Evolutionary conservation across 2,113 vertebrate genomes (phyloP), one percentile per base, ranked within the genome.

Genomic region (Chiloscyllium plagiosum): DNA sequence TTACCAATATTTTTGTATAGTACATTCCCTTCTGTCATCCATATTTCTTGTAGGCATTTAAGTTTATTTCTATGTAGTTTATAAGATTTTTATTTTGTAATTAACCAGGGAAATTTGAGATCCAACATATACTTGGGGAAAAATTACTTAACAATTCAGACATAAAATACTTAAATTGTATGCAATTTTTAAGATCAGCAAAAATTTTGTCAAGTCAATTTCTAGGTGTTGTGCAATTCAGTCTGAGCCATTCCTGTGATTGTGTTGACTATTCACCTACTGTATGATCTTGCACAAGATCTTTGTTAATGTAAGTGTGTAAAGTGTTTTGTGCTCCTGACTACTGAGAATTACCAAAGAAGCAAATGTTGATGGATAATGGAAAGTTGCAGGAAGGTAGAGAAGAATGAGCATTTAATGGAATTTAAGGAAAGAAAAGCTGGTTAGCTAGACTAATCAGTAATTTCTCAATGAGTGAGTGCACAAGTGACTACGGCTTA

Each of bases 11-110:
- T 97, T 97, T 96, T 97, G 96, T 97, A 97, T 96, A 97, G 96
- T 97, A 98, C 98, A 98, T 98, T 98, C 97, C 97, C 97, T 96
- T 76, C 69, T 96, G 96, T 95, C 37, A 86, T 78, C 56, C 89
- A 83, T 85, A 89, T 96, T 66, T 95, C 93, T 72, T 96, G 96
- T 83, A 96, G 95, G 96, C 89, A 96, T 96, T 96, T 96, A 96
- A 96, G 96, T 96, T 96, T 42, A 96, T 96, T 96, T 96, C 83
- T 96, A 47, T 42, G 61, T 61, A 96, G 96, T 96, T 76, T 70
- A 94, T 33, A 70, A 70, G n/a, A 26, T 50, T 83, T 96, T 96
- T 93, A 61, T 96, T 37, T 83, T 50, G 92, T 65, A 96, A 96
- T 97, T 95, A 29, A 29, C 5, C 37, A 72, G 20, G 19, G 80